Conservation (phyloP, 2,113 vertebrate genomes). For the Limnothrissa miodon region DNA sequence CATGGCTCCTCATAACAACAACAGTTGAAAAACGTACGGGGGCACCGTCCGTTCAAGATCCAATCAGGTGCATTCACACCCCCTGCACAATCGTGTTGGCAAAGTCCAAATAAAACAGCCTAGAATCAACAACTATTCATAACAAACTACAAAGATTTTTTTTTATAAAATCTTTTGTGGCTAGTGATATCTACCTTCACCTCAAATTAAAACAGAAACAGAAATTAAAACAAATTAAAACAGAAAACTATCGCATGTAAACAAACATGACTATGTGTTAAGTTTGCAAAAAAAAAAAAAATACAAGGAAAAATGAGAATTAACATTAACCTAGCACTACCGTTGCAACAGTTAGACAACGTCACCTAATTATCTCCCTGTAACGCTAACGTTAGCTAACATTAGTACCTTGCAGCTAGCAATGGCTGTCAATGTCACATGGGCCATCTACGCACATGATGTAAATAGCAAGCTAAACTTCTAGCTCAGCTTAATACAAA, state of each 20-base stretch:
- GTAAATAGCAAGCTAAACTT: conserved; percentile 2
- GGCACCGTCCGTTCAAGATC: neutral
- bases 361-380: neutral
- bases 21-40: neutral
- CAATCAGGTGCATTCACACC: conserved; percentile 29
- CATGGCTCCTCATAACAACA: conserved; percentile 14
- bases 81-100: conserved; percentile 19
- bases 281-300: neutral
- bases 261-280: neutral
- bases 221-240: neutral
- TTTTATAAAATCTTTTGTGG: no score
- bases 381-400: neutral
- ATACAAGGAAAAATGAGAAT: neutral
- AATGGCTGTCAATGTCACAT: conserved; percentile 17
- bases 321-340: neutral
- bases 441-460: neutral
- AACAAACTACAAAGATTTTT: no score
- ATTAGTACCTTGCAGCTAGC: neutral
- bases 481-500: neutral
- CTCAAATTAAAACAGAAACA: neutral
- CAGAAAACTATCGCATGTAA: neutral
- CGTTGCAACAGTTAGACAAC: neutral
- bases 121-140: neutral
- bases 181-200: no score
- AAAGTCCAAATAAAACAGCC: conserved; percentile 19